These are phyloP conservation scores for Phrynocephalus vlangalii DNA, from an alignment of 2,797 vertebrate species.

Conservation along the genomic window DNA sequence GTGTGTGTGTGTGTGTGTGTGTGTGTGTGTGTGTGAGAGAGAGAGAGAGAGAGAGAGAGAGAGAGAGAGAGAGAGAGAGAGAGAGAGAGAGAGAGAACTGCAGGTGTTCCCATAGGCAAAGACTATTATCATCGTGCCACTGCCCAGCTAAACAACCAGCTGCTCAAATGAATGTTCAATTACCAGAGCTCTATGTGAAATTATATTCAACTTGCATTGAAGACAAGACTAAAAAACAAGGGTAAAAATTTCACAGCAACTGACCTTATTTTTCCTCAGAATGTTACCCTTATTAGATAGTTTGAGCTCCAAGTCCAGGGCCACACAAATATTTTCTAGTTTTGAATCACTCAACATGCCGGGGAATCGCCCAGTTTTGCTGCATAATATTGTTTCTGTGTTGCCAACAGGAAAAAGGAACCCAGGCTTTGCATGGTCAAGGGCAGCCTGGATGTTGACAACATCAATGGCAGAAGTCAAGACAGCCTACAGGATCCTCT, in stretches of 20 bases:
- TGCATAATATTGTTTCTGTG: too few species aligned
- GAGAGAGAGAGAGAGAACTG: constrained; percentile 1
- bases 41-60: not conserved
- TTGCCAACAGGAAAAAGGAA: too few species aligned
- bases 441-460: too few species aligned
- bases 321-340: not conserved
- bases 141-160: not conserved
- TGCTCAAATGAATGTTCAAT: constrained; percentile 21
- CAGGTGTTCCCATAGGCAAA: constrained; percentile 24
- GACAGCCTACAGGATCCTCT: too few species aligned
- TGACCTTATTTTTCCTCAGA: not conserved
- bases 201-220: not conserved
- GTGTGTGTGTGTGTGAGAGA: too few species aligned
- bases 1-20: too few species aligned
- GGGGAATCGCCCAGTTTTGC: too few species aligned
- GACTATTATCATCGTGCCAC: not conserved
- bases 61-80: not conserved
- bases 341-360: not conserved
- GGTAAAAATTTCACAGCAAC: not conserved
- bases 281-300: not conserved
- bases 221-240: not conserved
- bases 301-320: not conserved
- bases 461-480: too few species aligned
- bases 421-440: too few species aligned
- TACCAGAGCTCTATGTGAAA: constrained; percentile 12